Base-by-base conservation (phyloP, 2,888 invertebrate species). In the Phymatocera aterrima region DNA sequence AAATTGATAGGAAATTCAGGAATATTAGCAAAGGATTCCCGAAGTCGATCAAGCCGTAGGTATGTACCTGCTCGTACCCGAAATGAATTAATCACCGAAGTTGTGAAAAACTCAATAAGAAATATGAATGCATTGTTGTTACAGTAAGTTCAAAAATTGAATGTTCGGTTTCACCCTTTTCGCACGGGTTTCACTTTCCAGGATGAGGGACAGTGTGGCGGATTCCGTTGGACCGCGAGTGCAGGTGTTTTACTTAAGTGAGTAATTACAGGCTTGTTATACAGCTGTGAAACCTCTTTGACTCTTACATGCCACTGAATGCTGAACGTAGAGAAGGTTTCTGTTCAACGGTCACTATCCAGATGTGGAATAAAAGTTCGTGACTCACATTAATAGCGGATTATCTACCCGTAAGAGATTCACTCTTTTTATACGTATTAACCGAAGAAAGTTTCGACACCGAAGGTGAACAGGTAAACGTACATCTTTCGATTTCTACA, bases 101-200 rank as follows among this genome's bases (percentile, higher is more conserved):
- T 51, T 21, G 2, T 51, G 21, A 24, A 21, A 2, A 37, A n/a
- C n/a, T n/a, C n/a, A n/a, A n/a, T n/a, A n/a, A n/a, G n/a, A n/a
- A n/a, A n/a, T n/a, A n/a, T n/a, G n/a, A 21, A 64, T 3, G 8
- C 21, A 8, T 3, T 31, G n/a, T 18, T 61, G 37, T 61, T 37
- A 61, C 34, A 0, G 28, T 8, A 18, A 43, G n/a, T 31, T 18
- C 24, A 34, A 34, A 34, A 18, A 51, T 8, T 18, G 31, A 31
- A 51, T 18, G 3, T 21, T 12, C n/a, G 24, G 72, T 51, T 51
- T 72, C 31, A 51, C 12, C 34, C 18, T 51, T 72, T 72, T 51
- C 34, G 54, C 57, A 57, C 21, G 12, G 43, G n/a, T 60, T 75
- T 75, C 75, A 48, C 75, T 75, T 75, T 75, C 40, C 51, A 57